Conservation (phyloP, 2,797 vertebrate species). For the Myripristis murdjan region DNA sequence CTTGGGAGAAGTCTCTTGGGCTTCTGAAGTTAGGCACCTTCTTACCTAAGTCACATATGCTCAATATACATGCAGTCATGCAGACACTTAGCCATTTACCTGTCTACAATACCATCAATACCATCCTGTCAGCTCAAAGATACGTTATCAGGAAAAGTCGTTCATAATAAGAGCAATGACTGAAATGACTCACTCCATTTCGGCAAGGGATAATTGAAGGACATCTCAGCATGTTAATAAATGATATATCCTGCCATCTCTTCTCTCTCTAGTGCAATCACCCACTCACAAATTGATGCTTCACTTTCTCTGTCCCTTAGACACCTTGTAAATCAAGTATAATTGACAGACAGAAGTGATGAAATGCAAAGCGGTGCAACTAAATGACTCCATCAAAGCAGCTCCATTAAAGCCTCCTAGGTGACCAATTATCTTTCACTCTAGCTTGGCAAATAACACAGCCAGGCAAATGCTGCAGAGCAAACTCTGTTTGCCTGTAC, state of each 20-base stretch:
- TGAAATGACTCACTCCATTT: conserved; percentile 73
- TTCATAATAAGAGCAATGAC: conserved; percentile 66
- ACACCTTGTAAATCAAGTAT: conserved; percentile 81
- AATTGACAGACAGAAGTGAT: conserved; percentile 83
- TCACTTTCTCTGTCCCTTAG: conserved; percentile 75
- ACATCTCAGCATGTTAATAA: conserved; percentile 80
- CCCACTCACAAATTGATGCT: conserved; percentile 79
- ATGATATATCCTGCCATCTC: conserved; percentile 72
- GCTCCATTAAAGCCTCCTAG: conserved; percentile 76
- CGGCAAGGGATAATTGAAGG: conserved; percentile 80
- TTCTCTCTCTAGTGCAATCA: conserved; percentile 75
- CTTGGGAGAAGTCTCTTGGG: conserved; percentile 36
- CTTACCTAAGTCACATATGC: conserved; percentile 48
- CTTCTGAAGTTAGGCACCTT: conserved; percentile 39
- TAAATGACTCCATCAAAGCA: conserved; percentile 80
- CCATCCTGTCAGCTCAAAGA: conserved; percentile 9
- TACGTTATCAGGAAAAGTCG: conserved; percentile 50
- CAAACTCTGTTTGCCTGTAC: conserved; percentile 36
- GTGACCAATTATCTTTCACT: conserved; percentile 81
- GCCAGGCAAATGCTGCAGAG: conserved; percentile 23
- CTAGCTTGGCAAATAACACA: conserved; percentile 56
- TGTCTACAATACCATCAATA: conserved; percentile 14
- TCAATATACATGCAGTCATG: conserved; percentile 30
- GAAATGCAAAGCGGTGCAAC: conserved; percentile 80
- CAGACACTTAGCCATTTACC: conserved; percentile 40